Base-by-base conservation (phyloP, 1,140 invertebrate species). In the Penaeus vannamei region DNA sequence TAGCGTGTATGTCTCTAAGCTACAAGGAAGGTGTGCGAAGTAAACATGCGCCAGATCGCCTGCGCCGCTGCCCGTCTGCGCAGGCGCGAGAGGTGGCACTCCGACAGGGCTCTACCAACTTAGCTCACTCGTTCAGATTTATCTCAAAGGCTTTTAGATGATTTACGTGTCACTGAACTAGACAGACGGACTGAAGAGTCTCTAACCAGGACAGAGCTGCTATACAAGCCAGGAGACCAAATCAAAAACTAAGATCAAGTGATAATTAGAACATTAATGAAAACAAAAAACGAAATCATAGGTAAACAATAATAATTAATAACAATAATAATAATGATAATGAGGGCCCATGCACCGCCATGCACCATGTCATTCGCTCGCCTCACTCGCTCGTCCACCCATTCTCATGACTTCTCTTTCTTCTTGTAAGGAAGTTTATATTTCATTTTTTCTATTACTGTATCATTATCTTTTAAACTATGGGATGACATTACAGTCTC, bases 31-130 rank as follows among this genome's bases (percentile, higher is more conserved):
- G 32, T 86, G 85, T 86, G 85, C 85, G 69, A 86, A 77, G 42
- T 81, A 64, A 64, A 80, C 85, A 86, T 86, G 85, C 85, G 77
- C 76, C 59, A 62, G 42, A 81, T 42, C 23, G 77, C 85, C 77
- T 86, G 85, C 77, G 77, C 85, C 60, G 60, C 61, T 46, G 77
- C 42, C 32, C 69, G 64, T 85, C 69, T 85, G 84, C 82, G 61
- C 84, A 77, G 84, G 69, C 69, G 84, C 77, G 42, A 42, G 23
- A 46, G 46, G 85, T 79, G 85, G 85, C 85, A 86, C 76, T 62
- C 85, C 76, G 80, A 86, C 77, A 80, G 85, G 85, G 77, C 79
- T 86, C 85, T 80, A 86, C 59, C n/a, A 36, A 86, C 77, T 60
- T 60, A 36, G 69, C 79, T 64, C 85, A 86, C 76, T 86, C 53